Conservation (phyloP, 2,113 vertebrate species). For the Onychostruthus taczanowskii region DNA sequence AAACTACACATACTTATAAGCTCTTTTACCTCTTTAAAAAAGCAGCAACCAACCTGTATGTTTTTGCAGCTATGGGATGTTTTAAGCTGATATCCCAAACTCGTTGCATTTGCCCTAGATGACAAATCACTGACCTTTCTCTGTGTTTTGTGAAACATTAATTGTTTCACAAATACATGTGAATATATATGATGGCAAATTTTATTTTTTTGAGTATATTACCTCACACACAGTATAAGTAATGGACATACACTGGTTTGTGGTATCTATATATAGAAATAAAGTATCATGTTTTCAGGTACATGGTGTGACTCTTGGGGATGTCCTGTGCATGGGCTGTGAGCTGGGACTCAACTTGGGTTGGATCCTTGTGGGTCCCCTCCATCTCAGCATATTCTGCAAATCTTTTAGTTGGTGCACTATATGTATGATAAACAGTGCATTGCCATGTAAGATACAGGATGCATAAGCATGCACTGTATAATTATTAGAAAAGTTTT, state of each 20-base stretch:
- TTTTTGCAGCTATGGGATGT: not conserved
- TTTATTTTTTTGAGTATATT: not conserved
- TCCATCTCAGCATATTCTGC: not conserved
- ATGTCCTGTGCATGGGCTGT: not conserved
- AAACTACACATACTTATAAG: not conserved
- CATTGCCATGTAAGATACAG: not conserved
- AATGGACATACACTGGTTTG: not conserved
- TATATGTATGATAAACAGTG: not conserved
- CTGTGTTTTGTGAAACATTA: not conserved
- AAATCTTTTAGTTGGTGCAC: not conserved
- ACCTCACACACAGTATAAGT: accelerated
- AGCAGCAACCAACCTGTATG: not conserved
- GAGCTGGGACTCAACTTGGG: not conserved
- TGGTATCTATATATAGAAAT: not conserved
- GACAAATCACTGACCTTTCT: not conserved
- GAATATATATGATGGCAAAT: not conserved
- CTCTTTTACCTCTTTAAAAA: not conserved
- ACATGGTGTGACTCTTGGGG: not conserved
- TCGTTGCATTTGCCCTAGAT: not conserved
- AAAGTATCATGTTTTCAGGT: not conserved
- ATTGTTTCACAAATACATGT: not conserved
- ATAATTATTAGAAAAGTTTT: not conserved
- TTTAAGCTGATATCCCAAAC: not conserved
- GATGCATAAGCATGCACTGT: accelerated
- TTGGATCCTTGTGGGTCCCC: not conserved